Evolutionary conservation across 2,888 invertebrate species (phyloP), one percentile per base, ranked within the genome.

Genomic region (Tenthredo scrophulariae): DNA sequence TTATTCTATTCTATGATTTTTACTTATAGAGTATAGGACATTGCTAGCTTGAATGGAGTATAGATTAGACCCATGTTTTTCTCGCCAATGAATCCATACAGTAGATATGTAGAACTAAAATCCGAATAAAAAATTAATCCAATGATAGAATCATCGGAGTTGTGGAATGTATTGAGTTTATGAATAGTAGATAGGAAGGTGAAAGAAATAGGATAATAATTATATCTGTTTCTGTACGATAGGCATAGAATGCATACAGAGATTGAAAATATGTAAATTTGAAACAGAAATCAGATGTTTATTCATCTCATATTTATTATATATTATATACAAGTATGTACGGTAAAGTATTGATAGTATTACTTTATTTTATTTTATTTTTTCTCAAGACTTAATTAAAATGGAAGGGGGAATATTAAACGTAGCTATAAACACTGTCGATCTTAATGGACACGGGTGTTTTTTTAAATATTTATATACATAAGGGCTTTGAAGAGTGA

Each of bases 381-480:
- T 67, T 88, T 89, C 90, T 89, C 88, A 90, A 91, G 90, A 91
- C 90, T 91, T 91, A 91, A 88, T 89, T 90, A 88, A 89, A 90
- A 85, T 90, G 87, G 90, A 91, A 91, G 90, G 89, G 90, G 91
- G 90, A 89, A 91, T 90, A 88, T 89, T 89, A 89, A 89, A 67
- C 33, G 33, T 67, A 67, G 29, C 33, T 91, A 90, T 89, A 91
- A 90, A 91, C 90, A 91, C 90, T 90, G 89, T 91, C 87, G 89
- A 88, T 89, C 88, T 89, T 87, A 87, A 89, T 89, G 89, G 90
- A 91, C 67, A 67, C 33, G 33, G 88, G 89, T 88, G 88, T 90
- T 89, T 85, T 37, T 62, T 58, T 29, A 79, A 77, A 79, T 84
- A 84, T 62, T 54, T 62, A 62, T 62, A 62, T 26, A 62, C 43